Percentiles rank a stretch among this genome's conserved stretches.
Conservation (phyloP, 2,797 vertebrate species). For the Pipistrellus kuhlii region DNA sequence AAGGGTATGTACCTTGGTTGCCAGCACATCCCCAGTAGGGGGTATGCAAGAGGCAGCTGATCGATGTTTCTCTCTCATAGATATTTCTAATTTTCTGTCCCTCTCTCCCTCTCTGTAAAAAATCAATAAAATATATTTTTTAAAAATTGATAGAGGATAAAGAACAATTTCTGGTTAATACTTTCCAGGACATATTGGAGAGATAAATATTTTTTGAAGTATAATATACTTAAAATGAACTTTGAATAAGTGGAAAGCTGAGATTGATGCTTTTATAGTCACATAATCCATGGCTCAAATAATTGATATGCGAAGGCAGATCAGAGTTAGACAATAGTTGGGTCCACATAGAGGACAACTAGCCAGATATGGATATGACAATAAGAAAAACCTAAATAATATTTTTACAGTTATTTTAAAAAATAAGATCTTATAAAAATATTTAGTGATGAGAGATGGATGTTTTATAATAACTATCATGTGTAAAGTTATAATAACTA, state of each 20-base stretch:
- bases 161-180: not conserved
- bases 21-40: too few species aligned
- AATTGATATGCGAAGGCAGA: not conserved
- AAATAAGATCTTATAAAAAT: not conserved
- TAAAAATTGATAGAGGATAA: not conserved
- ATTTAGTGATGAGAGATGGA: not conserved
- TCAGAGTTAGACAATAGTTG: not conserved
- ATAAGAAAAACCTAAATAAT: conserved; percentile 33
- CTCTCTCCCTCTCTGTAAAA: too few species aligned
- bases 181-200: not conserved
- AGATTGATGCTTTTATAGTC: not conserved
- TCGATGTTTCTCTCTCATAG: too few species aligned
- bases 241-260: not conserved
- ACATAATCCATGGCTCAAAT: not conserved
- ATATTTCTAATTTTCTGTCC: too few species aligned
- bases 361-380: not conserved
- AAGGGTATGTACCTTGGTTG: too few species aligned
- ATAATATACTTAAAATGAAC: not conserved
- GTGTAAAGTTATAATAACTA: not conserved
- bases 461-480: not conserved
- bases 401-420: not conserved
- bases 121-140: too few species aligned
- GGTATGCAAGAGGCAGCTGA: too few species aligned
- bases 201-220: not conserved
- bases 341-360: not conserved